Evolutionary conservation across 1,140 invertebrate genomes (phyloP), one percentile per base, ranked within the genome.

Genomic region (Dendrolimus punctatus): DNA sequence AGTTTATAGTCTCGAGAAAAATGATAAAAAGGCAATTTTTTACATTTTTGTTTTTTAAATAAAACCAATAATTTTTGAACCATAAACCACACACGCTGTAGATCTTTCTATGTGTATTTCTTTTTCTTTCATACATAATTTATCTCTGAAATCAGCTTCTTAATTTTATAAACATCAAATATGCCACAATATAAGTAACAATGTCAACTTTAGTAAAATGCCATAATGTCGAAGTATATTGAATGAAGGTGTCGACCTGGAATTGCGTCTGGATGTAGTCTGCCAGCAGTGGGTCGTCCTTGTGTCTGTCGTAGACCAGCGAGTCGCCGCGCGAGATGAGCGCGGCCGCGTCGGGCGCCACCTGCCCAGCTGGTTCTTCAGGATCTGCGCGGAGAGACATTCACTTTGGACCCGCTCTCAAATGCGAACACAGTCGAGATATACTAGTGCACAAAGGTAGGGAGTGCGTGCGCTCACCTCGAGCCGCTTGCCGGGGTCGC

Each of bases 271-370:
- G 90, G 46, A 91, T 86, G 64, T 86, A 88, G 36, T 88, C 89
- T 4, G 90, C 91, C 40, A 89, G 80, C 38, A 67, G 61, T 39
- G 90, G 89, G 72, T 90, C 87, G 48, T 76, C 71, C 49, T 75
- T 85, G 65, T 92, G 91, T 55, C 68, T 74, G 3, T 58, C 71
- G 56, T 83, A 86, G 39, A 95, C 92, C 40, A 95, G 80, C 45
- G 92, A 91, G 72, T 95, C 94, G 2, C 94, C 94, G 69, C 91
- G 91, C 8, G 93, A 95, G 46, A 95, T 95, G 9, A 95, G 81
- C 45, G 91, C 91, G 7, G 94, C 93, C 50, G 93, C 93, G 76
- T 95, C 94, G 0, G 94, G 93, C 5, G 94, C 93, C 51, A 95
- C 74, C 46, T 84, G 85, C 39, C 90, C 40, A 92, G 72, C 77